Percentiles rank a stretch among this genome's conserved stretches.
phyloP scores from a whole-genome alignment of 2,797 vertebrate species.

The Trematomus bernacchii region DNA sequence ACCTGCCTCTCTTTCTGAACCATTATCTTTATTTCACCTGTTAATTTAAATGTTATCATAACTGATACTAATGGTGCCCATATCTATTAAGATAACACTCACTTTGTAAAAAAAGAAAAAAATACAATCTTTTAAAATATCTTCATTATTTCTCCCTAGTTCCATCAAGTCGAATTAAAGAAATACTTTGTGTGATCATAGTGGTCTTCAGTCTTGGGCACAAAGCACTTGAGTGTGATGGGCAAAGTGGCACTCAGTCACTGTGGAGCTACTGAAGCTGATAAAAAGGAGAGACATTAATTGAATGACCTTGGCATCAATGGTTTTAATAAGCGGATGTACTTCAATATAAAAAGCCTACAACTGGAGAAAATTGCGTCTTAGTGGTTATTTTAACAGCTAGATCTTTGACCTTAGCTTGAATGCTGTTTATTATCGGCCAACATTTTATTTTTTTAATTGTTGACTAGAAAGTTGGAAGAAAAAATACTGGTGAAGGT shows the following conservation, averaged over 20 bases:
- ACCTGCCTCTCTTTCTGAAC: not conserved
- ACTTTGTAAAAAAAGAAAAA: too few relatives aligned
- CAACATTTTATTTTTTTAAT: constrained; percentile 68
- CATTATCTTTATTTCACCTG: constrained; percentile 3
- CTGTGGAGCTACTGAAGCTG: constrained; percentile 66
- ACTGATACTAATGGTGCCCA: not conserved
- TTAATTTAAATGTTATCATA: constrained; percentile 16
- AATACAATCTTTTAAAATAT: constrained; percentile 26
- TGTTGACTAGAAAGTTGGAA: constrained; percentile 59
- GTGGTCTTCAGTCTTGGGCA: constrained; percentile 66
- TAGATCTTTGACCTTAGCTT: constrained; percentile 61
- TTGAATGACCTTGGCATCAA: constrained; percentile 80
- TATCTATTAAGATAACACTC: constrained; percentile 6
- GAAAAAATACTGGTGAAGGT: constrained; percentile 40
- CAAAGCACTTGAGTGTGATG: constrained; percentile 79
- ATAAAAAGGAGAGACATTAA: constrained; percentile 77
- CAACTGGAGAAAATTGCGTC: constrained; percentile 66
- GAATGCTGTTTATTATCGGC: constrained; percentile 60
- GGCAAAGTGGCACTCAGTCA: constrained; percentile 73
- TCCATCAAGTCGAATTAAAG: constrained; percentile 48
- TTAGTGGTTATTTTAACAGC: constrained; percentile 64
- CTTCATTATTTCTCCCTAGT: constrained; percentile 49
- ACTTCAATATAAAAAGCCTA: constrained; percentile 69
- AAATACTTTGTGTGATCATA: constrained; percentile 48
- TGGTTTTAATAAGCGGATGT: constrained; percentile 72